Conservation (phyloP, 2,113 vertebrate species). For the Pomatostomus ruficeps region DNA sequence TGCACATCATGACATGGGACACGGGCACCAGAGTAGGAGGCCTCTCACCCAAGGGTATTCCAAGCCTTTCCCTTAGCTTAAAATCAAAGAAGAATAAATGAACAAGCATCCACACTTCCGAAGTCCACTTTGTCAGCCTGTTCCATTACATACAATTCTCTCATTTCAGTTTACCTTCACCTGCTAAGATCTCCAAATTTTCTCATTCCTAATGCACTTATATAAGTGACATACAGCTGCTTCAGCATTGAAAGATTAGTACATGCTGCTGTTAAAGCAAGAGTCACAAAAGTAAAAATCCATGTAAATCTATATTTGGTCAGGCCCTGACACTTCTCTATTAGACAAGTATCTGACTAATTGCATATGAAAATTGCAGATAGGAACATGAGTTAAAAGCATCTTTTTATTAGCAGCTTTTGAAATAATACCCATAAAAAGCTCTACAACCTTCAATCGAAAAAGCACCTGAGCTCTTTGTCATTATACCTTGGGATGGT, state of each 20-base stretch:
- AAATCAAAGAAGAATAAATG: slow-evolving; percentile 3
- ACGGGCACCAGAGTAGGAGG: slow-evolving; percentile 88
- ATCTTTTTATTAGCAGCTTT: background rate
- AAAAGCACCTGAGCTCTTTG: background rate
- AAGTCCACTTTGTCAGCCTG: background rate
- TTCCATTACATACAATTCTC: background rate
- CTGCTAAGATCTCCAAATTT: background rate
- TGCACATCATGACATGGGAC: slow-evolving; percentile 94
- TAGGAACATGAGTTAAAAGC: background rate
- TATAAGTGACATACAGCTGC: background rate
- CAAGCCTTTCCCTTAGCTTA: slow-evolving; percentile 83
- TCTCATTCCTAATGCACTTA: background rate
- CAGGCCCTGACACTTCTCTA: background rate
- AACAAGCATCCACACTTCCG: background rate
- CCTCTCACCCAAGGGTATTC: slow-evolving; percentile 84
- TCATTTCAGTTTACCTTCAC: background rate
- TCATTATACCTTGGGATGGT: background rate
- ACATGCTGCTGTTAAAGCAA: background rate
- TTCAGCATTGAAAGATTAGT: background rate
- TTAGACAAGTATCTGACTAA: background rate
- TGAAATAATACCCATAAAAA: background rate
- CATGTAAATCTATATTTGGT: background rate
- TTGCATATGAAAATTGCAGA: background rate
- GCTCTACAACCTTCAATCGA: background rate
- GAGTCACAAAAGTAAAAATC: background rate